Conservation (phyloP, 2,888 invertebrate genomes). For the Prenolepis imparis region DNA sequence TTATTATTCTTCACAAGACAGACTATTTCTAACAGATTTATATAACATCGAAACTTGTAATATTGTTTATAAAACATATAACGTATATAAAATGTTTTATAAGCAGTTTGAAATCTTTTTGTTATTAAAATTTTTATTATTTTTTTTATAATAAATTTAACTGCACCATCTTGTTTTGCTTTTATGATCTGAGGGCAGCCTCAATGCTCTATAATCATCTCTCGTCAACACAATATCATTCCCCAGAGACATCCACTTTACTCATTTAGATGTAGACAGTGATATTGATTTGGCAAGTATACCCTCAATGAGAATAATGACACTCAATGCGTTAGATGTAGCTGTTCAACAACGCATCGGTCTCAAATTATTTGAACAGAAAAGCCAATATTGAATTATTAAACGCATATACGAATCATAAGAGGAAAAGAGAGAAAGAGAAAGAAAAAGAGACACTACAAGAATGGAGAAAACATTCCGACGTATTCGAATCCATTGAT, state of each 20-base stretch:
- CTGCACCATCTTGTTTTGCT: not conserved
- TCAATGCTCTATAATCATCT: not conserved
- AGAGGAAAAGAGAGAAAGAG: slow-evolving; percentile 18
- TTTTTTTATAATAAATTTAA: not conserved
- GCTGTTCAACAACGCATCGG: not conserved
- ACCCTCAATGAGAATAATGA: slow-evolving; percentile 5
- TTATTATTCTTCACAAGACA: no score
- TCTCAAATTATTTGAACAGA: slow-evolving; percentile 16
- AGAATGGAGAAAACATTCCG: slow-evolving; percentile 23
- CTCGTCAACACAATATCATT: slow-evolving; percentile 19
- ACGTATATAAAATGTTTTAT: not conserved
- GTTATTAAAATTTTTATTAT: not conserved
- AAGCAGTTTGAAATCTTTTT: not conserved
- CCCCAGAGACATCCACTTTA: not conserved
- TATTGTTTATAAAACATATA: not conserved
- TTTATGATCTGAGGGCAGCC: not conserved
- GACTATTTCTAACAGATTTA: no score
- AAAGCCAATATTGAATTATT: slow-evolving; percentile 25
- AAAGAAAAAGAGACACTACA: not conserved
- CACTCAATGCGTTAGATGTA: slow-evolving; percentile 13
- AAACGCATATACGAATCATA: not conserved
- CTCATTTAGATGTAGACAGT: slow-evolving; percentile 23
- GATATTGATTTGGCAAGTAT: slow-evolving; percentile 46
- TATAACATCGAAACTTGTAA: no score
- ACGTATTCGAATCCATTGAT: slow-evolving; percentile 26